A percentile compares a stretch with the other conserved stretches of the same genome.
Evolutionary conservation across 64 coral and sea anemone species (phyloP).

Genomic region (Anthopleura sola): DNA sequence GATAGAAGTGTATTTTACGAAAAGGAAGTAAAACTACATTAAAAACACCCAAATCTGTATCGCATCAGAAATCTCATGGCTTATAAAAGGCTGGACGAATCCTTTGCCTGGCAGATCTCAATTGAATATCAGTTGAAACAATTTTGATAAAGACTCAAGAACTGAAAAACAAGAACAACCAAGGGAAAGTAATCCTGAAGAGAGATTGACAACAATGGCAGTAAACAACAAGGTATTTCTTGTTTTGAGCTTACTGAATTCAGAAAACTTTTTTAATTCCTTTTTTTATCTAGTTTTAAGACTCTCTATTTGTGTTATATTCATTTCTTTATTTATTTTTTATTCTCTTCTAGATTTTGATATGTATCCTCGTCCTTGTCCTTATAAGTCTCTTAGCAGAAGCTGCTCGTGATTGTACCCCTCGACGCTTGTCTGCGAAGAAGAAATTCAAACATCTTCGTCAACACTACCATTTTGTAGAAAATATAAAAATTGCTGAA

Average conservation of each 20-base stretch:
- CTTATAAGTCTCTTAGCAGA: not conserved
- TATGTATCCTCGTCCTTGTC: not conserved
- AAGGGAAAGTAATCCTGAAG: not conserved
- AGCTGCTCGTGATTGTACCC: not conserved
- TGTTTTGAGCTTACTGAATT: not conserved
- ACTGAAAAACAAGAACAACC: not conserved
- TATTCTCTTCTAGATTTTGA: not conserved
- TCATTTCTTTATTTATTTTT: not conserved
- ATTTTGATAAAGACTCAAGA: not conserved
- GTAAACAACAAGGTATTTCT: not conserved
- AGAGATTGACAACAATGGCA: not conserved
- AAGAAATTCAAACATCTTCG: conserved; percentile 25
- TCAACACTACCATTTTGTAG: conserved; percentile 13
- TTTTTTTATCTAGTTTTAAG: not conserved
- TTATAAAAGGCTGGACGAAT: not conserved
- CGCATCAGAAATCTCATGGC: not conserved
- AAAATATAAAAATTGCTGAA: not conserved
- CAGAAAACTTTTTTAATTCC: not conserved
- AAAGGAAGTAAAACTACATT: not conserved
- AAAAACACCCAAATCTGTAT: too few species aligned
- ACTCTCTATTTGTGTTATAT: not conserved
- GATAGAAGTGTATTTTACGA: not conserved
- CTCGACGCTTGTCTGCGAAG: not conserved
- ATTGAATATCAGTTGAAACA: not conserved
- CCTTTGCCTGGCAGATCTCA: not conserved